Conservation (phyloP, 2,113 vertebrate genomes). For the Tenebrosternarchus preto region DNA sequence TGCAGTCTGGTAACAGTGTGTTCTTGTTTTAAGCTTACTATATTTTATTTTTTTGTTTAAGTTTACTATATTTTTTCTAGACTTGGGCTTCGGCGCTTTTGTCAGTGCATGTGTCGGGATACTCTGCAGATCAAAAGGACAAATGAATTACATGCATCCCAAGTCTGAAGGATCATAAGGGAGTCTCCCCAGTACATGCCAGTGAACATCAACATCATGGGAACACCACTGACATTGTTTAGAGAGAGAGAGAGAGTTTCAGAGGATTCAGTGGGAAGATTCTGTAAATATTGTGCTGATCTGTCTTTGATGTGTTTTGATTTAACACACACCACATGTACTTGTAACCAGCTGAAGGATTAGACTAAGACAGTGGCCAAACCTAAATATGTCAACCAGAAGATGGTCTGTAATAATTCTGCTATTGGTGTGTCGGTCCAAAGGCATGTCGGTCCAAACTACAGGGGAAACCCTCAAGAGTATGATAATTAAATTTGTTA, state of each 20-base stretch:
- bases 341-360: constrained; percentile 5
- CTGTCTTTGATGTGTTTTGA: neutral
- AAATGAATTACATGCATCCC: neutral
- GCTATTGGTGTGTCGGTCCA: neutral
- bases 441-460: neutral
- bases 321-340: constrained; percentile 1
- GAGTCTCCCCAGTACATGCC: neutral
- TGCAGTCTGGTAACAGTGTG: no score
- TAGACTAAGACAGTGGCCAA: constrained; percentile 10
- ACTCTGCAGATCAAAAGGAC: neutral
- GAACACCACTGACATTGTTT: neutral
- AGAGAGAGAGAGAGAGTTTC: neutral
- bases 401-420: neutral
- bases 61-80: constrained; percentile 9
- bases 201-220: neutral
- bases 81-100: constrained; percentile 3
- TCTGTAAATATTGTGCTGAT: constrained; percentile 8
- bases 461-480: neutral
- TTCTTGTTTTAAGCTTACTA: no score
- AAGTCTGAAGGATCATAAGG: neutral
- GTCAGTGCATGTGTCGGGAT: constrained; percentile 12
- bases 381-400: neutral
- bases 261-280: neutral
- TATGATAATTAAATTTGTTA: neutral
- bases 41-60: no score